Evolutionary conservation across 2,797 vertebrate species (phyloP).

Genomic region (Balearica regulorum): DNA sequence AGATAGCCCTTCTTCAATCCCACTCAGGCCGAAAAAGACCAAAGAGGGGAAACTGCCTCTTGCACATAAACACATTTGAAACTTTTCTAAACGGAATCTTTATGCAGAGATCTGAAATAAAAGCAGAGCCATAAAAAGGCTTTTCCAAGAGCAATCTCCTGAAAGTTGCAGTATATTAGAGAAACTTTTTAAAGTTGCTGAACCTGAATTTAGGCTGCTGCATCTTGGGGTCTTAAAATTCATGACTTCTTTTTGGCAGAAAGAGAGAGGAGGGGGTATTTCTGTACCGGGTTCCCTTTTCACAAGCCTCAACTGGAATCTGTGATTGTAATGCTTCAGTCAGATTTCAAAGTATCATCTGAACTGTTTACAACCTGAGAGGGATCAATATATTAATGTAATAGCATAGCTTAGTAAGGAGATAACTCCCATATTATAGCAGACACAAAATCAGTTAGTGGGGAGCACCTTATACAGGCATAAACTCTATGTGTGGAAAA

Average conservation of each 20-base stretch:
- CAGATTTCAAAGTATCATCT: background rate
- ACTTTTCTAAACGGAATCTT: slow-evolving; percentile 42
- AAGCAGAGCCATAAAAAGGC: slow-evolving; percentile 6
- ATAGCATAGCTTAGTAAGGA: background rate
- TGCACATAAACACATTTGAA: slow-evolving; percentile 16
- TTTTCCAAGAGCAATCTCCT: slow-evolving; percentile 36
- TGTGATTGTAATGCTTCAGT: background rate
- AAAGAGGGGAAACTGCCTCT: slow-evolving; percentile 23
- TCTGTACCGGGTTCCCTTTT: background rate
- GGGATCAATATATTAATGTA: background rate
- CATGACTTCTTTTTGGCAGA: background rate
- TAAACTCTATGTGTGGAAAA: background rate
- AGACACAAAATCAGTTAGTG: background rate
- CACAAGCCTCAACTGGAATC: background rate
- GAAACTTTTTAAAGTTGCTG: background rate
- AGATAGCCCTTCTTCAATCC: background rate
- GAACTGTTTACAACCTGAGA: background rate
- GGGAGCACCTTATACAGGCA: background rate
- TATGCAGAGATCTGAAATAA: slow-evolving; percentile 12
- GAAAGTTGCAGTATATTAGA: slow-evolving; percentile 20
- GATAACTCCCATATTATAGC: background rate
- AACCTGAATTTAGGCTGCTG: background rate
- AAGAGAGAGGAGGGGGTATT: background rate
- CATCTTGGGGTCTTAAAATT: background rate
- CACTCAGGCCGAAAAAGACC: background rate